Percentiles rank a stretch among this genome's conserved stretches.
phyloP scores from a whole-genome alignment of 2,113 vertebrate species.

The Rhea pennata region DNA sequence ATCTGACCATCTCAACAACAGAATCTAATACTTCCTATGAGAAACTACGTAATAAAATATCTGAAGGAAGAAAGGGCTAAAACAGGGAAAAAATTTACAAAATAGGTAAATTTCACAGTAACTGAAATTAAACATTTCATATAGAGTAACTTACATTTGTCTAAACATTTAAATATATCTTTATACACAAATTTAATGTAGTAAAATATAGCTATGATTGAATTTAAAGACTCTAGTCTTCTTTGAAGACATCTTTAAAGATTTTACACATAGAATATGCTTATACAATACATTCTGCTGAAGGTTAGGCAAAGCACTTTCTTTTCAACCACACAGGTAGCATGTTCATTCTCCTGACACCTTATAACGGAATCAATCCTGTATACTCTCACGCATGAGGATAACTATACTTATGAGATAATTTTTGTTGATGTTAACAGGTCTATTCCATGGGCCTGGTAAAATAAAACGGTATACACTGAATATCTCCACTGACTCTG shows the following conservation, averaged over 20 bases:
- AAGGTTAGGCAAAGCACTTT: constrained; percentile 85
- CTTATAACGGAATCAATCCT: constrained; percentile 5
- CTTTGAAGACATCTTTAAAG: constrained; percentile 88
- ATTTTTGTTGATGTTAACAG: neutral
- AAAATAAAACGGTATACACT: neutral
- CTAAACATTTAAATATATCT: constrained; percentile 84
- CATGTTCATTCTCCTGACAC: constrained; percentile 52
- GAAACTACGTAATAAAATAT: constrained; percentile 66
- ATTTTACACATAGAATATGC: constrained; percentile 83
- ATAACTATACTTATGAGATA: neutral
- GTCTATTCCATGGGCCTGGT: neutral
- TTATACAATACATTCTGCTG: constrained; percentile 88
- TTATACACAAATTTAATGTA: constrained; percentile 86
- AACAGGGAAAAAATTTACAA: constrained; percentile 70
- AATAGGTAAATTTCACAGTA: constrained; percentile 85
- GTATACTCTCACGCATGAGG: neutral
- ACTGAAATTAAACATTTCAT: constrained; percentile 80
- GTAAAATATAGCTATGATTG: constrained; percentile 90
- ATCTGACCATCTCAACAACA: constrained; percentile 65
- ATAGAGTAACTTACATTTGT: constrained; percentile 82
- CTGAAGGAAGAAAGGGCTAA: constrained; percentile 70
- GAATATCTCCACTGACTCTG: rapidly evolving
- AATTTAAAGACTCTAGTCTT: constrained; percentile 88
- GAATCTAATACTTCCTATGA: constrained; percentile 66
- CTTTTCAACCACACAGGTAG: constrained; percentile 79